Evolutionary conservation across 1,140 invertebrate genomes (phyloP).

Genomic region (Nasonia vitripennis): DNA sequence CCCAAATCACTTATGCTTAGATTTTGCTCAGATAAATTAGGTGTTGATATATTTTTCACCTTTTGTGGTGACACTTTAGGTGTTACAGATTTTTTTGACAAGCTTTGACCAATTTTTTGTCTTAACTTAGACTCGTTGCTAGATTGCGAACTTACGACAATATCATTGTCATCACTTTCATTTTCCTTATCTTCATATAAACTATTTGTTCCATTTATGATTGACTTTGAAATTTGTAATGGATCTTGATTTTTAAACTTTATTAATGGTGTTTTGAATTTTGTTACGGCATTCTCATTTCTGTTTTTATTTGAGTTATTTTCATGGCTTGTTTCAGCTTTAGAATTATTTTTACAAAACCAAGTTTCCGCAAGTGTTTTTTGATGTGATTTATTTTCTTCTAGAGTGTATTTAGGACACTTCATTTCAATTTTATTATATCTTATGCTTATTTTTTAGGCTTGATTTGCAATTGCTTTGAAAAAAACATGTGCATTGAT

Average conservation of each 20-base stretch:
- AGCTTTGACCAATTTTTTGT: neutral
- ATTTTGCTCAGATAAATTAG: neutral
- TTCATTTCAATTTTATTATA: neutral
- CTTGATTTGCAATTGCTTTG: neutral
- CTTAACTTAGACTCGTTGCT: conserved; percentile 12
- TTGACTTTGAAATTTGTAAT: too few species aligned
- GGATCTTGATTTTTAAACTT: neutral
- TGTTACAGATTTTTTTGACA: neutral
- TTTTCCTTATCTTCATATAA: neutral
- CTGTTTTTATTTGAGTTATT: neutral
- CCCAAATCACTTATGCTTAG: neutral
- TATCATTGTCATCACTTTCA: conserved; percentile 36
- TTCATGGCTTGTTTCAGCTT: neutral
- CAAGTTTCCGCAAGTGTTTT: neutral
- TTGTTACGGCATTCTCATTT: neutral
- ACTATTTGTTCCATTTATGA: neutral
- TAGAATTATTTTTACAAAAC: neutral
- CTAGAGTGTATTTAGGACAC: neutral
- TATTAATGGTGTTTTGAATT: neutral
- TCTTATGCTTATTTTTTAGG: neutral
- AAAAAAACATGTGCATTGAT: neutral
- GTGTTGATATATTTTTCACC: neutral
- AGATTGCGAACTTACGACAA: conserved; percentile 36
- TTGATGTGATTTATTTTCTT: neutral
- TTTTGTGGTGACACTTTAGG: neutral